A percentile compares a stretch with the other conserved stretches of the same genome.
Evolutionary conservation across 2,888 invertebrate genomes (phyloP).

Genomic region (Strigamia maritima): DNA sequence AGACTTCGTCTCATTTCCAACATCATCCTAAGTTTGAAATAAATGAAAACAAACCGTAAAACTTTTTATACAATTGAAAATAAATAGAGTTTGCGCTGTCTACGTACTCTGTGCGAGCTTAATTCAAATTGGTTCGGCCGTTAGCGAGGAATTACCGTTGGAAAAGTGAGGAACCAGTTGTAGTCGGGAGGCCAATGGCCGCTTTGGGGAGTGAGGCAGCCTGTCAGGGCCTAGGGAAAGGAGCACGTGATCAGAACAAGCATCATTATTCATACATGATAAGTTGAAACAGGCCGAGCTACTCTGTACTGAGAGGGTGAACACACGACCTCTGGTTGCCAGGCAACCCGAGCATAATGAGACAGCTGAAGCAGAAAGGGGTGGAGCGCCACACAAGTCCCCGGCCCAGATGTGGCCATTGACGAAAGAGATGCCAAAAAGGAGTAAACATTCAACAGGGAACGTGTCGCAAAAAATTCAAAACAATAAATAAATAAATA

Average conservation of each 20-base stretch:
- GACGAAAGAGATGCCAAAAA: background rate
- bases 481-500: too few species aligned
- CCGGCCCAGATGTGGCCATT: background rate
- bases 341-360: slow-evolving; percentile 14
- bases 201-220: background rate
- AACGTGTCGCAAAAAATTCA: too few species aligned
- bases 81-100: too few species aligned
- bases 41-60: too few species aligned
- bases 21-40: too few species aligned
- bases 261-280: slow-evolving; percentile 36
- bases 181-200: background rate
- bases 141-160: background rate
- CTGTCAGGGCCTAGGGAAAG: background rate
- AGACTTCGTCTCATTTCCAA: too few species aligned
- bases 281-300: background rate
- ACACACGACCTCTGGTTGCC: slow-evolving; percentile 36
- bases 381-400: background rate
- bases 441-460: too few species aligned
- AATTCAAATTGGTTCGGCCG: too few species aligned
- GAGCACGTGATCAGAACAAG: slow-evolving; percentile 17
- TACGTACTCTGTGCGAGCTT: too few species aligned
- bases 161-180: background rate
- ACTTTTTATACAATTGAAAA: too few species aligned
- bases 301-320: slow-evolving; percentile 22
- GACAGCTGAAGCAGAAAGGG: background rate